A percentile compares a stretch with the other conserved stretches of the same genome.
Conservation (phyloP, 1,140 invertebrate species). For the Papilio machaon region DNA sequence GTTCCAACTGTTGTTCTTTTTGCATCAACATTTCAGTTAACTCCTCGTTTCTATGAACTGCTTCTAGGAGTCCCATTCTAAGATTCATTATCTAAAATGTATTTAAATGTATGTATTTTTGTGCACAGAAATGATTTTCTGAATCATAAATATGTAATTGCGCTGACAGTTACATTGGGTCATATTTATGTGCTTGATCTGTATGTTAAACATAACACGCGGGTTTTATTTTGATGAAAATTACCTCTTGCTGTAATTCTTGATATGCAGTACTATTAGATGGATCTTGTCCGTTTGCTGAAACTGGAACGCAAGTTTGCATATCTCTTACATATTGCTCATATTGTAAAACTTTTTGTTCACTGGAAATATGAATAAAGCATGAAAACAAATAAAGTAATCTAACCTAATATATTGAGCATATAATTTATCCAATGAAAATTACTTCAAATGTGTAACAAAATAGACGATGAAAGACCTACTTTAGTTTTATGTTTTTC, state of each 20-base stretch:
- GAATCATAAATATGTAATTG: not conserved
- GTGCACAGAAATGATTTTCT: not conserved
- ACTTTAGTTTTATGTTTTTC: constrained; percentile 75
- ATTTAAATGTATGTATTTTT: not conserved
- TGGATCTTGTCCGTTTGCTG: constrained; percentile 60
- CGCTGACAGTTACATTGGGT: not conserved
- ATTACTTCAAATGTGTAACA: not conserved
- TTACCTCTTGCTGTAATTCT: constrained; percentile 74
- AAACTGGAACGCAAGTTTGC: constrained; percentile 59
- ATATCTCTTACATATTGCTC: constrained; percentile 70
- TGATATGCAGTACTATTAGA: constrained; percentile 62
- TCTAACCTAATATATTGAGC: not conserved
- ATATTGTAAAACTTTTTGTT: constrained; percentile 75
- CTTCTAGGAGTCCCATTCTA: constrained; percentile 70
- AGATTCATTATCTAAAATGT: constrained; percentile 73
- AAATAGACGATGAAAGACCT: constrained; percentile 35
- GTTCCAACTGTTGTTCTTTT: constrained; percentile 80
- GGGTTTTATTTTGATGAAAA: constrained; percentile 8
- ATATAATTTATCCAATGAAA: not conserved
- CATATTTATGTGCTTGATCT: no score
- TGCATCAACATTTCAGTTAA: constrained; percentile 75
- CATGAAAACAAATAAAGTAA: not conserved
- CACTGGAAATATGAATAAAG: constrained; percentile 55
- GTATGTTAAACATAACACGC: no score
- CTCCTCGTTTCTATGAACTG: constrained; percentile 75